phyloP scores from a whole-genome alignment of 64 coral and sea anemone species.

The Actinia tenebrosa region DNA sequence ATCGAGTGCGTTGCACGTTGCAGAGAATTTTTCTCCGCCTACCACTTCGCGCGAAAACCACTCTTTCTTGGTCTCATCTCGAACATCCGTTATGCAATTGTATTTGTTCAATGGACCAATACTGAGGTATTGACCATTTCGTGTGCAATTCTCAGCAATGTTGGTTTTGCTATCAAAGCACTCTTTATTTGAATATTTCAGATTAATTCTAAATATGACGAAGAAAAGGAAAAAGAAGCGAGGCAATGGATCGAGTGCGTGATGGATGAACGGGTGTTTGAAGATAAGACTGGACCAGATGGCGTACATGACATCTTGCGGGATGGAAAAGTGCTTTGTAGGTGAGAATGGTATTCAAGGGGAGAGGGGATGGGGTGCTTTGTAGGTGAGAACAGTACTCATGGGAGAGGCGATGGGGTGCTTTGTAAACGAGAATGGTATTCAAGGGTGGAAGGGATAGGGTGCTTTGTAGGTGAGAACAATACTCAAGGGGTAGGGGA shows the following conservation, averaged over 20 bases:
- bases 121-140: too few relatives aligned
- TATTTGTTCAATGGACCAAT: too few relatives aligned
- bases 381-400: slow-evolving; percentile 35
- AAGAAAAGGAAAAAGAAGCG: slow-evolving; percentile 32
- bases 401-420: slow-evolving; percentile 40
- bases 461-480: slow-evolving; percentile 56
- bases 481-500: slow-evolving; percentile 24
- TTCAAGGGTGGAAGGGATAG: neutral
- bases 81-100: too few relatives aligned
- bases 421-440: slow-evolving; percentile 50
- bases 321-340: slow-evolving; percentile 63
- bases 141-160: too few relatives aligned
- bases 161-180: too few relatives aligned
- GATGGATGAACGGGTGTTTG: slow-evolving; percentile 56
- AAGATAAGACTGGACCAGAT: slow-evolving; percentile 39
- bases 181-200: neutral
- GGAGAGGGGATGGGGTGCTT: slow-evolving; percentile 25
- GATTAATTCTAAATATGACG: slow-evolving; percentile 65
- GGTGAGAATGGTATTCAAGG: slow-evolving; percentile 34
- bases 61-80: neutral
- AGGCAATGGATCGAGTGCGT: slow-evolving; percentile 75
- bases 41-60: too few relatives aligned
- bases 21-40: too few relatives aligned
- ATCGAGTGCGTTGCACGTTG: too few relatives aligned
- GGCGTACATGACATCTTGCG: slow-evolving; percentile 48